A percentile compares a stretch with the other conserved stretches of the same genome.
phyloP scores from a whole-genome alignment of 2,888 invertebrate genomes.

The Zonitis immaculata region DNA sequence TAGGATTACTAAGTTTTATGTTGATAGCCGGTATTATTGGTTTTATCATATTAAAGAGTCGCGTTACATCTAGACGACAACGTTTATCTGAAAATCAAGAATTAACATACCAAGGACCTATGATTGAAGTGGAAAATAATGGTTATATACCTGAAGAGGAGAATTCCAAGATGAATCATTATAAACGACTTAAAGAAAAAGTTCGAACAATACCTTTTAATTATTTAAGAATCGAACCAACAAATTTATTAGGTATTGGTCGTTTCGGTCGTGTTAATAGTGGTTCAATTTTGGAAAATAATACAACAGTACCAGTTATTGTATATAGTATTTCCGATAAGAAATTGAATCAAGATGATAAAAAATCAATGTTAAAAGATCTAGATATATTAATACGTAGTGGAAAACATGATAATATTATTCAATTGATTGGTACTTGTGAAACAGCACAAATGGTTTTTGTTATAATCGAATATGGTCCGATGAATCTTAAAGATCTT shows the following conservation, averaged over 20 bases:
- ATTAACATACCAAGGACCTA: constrained; percentile 71
- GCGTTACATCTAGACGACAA: constrained; percentile 47
- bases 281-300: constrained; percentile 63
- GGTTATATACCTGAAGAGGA: constrained; percentile 72
- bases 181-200: constrained; percentile 69
- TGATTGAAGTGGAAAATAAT: constrained; percentile 75
- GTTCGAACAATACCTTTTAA: constrained; percentile 71
- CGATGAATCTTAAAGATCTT: constrained; percentile 64
- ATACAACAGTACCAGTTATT: constrained; percentile 52
- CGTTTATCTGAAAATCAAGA: constrained; percentile 60
- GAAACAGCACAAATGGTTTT: constrained; percentile 71
- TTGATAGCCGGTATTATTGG: constrained; percentile 60
- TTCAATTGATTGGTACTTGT: constrained; percentile 72
- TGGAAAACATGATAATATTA: constrained; percentile 66
- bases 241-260: constrained; percentile 65
- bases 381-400: constrained; percentile 66
- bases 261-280: constrained; percentile 73
- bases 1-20: constrained; percentile 63
- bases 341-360: constrained; percentile 47
- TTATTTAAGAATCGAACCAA: constrained; percentile 64
- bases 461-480: constrained; percentile 67
- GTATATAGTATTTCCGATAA: constrained; percentile 64
- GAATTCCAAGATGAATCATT: constrained; percentile 61
- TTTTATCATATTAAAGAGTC: constrained; percentile 57
- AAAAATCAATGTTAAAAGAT: constrained; percentile 60